Conservation (phyloP, 1,140 invertebrate species). For the Nylanderia fulva region DNA sequence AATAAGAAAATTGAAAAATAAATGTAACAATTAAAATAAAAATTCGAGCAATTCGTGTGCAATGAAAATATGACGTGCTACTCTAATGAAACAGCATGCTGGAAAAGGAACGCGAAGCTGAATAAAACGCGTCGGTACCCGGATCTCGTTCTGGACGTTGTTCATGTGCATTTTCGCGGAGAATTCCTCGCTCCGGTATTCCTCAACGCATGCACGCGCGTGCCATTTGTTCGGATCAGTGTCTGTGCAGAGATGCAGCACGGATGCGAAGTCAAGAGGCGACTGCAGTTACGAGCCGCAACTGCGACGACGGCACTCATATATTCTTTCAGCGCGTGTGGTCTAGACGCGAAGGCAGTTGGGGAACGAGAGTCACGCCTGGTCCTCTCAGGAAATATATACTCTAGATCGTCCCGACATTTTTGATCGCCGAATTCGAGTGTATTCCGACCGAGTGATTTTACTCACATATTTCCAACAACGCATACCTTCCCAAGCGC, state of each 20-base stretch:
- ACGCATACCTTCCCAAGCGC: neutral
- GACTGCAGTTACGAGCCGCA: constrained; percentile 68
- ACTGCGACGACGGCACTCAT: constrained; percentile 48
- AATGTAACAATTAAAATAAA: constrained; percentile 15
- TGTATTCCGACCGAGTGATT: constrained; percentile 15
- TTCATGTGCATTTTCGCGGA: constrained; percentile 69
- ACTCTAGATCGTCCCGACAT: neutral
- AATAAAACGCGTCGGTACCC: constrained; percentile 60
- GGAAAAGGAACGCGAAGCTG: constrained; percentile 48
- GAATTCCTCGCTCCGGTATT: constrained; percentile 65
- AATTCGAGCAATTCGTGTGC: neutral
- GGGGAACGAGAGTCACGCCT: constrained; percentile 11
- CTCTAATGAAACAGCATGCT: constrained; percentile 48
- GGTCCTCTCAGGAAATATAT: constrained; percentile 14
- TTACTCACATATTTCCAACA: neutral
- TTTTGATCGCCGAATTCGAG: constrained; percentile 25
- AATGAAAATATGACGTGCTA: constrained; percentile 45
- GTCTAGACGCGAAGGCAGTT: constrained; percentile 31
- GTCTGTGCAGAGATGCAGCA: constrained; percentile 62
- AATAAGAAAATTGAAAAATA: neutral
- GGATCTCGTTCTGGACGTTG: constrained; percentile 66
- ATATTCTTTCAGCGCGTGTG: constrained; percentile 59
- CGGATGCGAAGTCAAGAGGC: constrained; percentile 65
- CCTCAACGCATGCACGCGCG: constrained; percentile 71
- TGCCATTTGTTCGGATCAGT: constrained; percentile 71